Base-by-base conservation (phyloP, 1,140 invertebrate species). In the Caenorhabditis remanei region DNA sequence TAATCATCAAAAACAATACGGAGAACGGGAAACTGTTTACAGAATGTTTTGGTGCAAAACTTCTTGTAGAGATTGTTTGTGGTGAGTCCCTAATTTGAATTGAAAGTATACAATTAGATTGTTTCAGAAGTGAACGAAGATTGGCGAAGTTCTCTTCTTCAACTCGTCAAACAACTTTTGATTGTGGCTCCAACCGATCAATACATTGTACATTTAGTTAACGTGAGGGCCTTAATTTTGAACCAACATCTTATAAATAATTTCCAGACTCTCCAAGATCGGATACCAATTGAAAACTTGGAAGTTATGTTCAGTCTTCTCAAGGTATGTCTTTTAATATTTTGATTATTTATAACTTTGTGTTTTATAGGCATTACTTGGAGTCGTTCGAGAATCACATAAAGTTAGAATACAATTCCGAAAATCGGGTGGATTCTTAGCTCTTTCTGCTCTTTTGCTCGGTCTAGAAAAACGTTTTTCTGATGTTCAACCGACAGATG, bases 361-460 rank as follows among this genome's bases (percentile, higher is more conserved):
- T 24, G 8, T 41, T 85, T 83, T 90, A 90, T 50, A 88, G 89
- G 79, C 83, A 88, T 32, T 92, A 84, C 83, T 89, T 4, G 87
- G 83, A 50, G 90, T 90, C 24, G 71, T 92, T n/a, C 79, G 93
- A 14, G 91, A 92, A 85, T 98, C 96, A 87, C 98, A 99, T 93
- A 95, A 97, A 88, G 97, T 97, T 8, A 95, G 98, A 90, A 98
- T 97, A 19, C 96, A 98, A 63, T 99, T 99, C 93, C 95, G 98
- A 89, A 98, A 98, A 94, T 96, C 97, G 90, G 97, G 97, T 88
- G 98, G 98, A 19, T 99, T 99, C 93, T 96, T 99, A 0, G 99
- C 98, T 93, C 95, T 99, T 0, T 97, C 98, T 93, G 98, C 97
- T 89, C 96, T 99, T 4, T 94, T 99, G 14, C 96, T 98, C 0